Evolutionary conservation across 2,113 vertebrate species (phyloP), one percentile per base, ranked within the genome.

Genomic region (Lota lota): DNA sequence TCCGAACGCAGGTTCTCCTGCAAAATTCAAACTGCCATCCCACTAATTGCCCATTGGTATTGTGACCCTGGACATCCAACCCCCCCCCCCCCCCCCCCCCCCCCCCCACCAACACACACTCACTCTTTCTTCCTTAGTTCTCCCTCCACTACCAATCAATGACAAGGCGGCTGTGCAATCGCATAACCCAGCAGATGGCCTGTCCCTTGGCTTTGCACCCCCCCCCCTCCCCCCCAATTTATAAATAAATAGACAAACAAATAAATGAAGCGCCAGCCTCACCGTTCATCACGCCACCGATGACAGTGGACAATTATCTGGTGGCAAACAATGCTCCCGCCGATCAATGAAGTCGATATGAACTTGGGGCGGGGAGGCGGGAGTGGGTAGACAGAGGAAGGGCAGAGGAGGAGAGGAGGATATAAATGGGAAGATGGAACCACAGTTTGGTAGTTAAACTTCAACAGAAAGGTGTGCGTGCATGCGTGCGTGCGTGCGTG

Each of bases 241-340:
- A 28, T 28, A 28, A 28, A 28, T 28, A 28, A 28, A 28, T 28
- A 28, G 28, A 28, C 4, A 28, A 28, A 28, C 28, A 28, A 28
- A 28, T 28, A 28, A 33, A 33, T 6, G 7, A 33, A 33, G 73
- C 61, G 68, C 70, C 22, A 60, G 63, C 64, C 66, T 53, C 67
- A 75, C 79, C 68, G 22, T 80, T 83, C 85, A 87, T 87, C 85
- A 83, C 74, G 36, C 68, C 57, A 12, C 68, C 84, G 83, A 82
- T 84, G 80, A 91, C 88, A 17, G 76, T 6, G 73, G 76, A 86
- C 83, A 89, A 90, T 91, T 88, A 91, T 88, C 85, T 81, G 81
- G 83, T 68, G 65, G 87, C 83, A 89, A 89, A 88, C 80, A 88
- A 79, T 64, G 66, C 81, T 76, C 73, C 64, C 51, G 74, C 77